A percentile compares a stretch with the other conserved stretches of the same genome.
Evolutionary conservation across 2,113 vertebrate species (phyloP).

Genomic region (Bufo gargarizans): DNA sequence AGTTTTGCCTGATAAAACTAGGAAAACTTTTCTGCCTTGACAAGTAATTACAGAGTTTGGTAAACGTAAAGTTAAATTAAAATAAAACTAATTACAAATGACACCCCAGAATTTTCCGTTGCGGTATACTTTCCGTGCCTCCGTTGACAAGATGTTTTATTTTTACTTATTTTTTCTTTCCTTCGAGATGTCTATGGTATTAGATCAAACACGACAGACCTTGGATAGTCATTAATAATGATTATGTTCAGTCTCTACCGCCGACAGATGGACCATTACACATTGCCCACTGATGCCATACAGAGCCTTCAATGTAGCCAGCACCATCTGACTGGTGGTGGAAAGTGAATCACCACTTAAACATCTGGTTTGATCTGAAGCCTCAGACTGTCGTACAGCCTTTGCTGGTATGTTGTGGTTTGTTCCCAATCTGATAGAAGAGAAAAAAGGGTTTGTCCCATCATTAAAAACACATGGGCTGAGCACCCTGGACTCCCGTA

Average conservation of each 20-base stretch:
- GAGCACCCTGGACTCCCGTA: constrained; percentile 25
- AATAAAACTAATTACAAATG: not conserved
- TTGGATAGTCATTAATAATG: not conserved
- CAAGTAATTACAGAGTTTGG: too few species aligned
- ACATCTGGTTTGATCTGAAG: constrained; percentile 23
- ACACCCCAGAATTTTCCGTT: not conserved
- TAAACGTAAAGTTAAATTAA: too few species aligned
- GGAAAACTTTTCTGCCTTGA: too few species aligned
- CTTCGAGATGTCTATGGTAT: not conserved
- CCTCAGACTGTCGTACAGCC: constrained; percentile 8
- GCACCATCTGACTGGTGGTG: not conserved
- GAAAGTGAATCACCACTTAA: constrained; percentile 26
- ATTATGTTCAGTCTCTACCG: not conserved
- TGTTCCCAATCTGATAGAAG: constrained; percentile 30
- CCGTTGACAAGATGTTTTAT: not conserved
- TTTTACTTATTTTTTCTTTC: not conserved
- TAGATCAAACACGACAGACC: not conserved
- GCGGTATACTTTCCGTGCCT: not conserved
- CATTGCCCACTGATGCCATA: not conserved
- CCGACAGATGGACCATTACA: not conserved
- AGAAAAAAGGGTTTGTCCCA: constrained; percentile 29
- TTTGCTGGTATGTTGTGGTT: constrained; percentile 46
- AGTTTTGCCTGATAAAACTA: too few species aligned
- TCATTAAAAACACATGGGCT: constrained; percentile 56
- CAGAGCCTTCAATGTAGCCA: not conserved